Conservation (phyloP, 2,888 invertebrate genomes). For the Notodonta ziczac region DNA sequence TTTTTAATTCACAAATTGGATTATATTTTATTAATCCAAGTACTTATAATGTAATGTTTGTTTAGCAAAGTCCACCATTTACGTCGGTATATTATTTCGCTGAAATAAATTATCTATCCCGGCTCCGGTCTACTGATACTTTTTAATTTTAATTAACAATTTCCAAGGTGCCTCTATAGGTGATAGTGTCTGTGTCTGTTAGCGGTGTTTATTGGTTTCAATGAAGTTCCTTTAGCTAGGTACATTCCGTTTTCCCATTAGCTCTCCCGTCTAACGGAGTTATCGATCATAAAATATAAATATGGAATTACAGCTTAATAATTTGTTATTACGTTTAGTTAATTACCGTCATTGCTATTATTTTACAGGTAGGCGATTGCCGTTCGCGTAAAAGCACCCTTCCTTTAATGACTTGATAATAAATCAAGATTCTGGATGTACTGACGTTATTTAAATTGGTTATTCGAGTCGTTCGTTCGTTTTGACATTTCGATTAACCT, state of each 20-base stretch:
- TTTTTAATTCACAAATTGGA: no score
- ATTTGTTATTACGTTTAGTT: constrained; percentile 22
- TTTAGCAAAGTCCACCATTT: no score
- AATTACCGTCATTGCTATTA: constrained; percentile 28
- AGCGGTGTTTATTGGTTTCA: neutral
- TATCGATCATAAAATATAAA: constrained; percentile 26
- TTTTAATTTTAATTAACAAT: neutral
- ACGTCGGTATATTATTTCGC: no score
- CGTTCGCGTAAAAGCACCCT: constrained; percentile 33
- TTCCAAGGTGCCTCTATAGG: neutral
- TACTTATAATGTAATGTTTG: no score
- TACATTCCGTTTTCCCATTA: neutral
- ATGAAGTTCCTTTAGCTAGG: constrained; percentile 2
- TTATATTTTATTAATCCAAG: no score
- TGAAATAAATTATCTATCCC: no score
- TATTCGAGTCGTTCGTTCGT: constrained; percentile 13
- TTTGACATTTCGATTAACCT: neutral
- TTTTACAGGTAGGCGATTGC: constrained; percentile 26
- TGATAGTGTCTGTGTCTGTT: neutral
- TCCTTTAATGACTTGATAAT: constrained; percentile 34
- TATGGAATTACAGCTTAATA: constrained; percentile 13
- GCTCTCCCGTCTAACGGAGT: constrained; percentile 13
- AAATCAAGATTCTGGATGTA: constrained; percentile 36
- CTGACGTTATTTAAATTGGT: constrained; percentile 30
- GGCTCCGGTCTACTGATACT: no score